Evolutionary conservation across 1,140 invertebrate genomes (phyloP).

Genomic region (Caenorhabditis inopinata): DNA sequence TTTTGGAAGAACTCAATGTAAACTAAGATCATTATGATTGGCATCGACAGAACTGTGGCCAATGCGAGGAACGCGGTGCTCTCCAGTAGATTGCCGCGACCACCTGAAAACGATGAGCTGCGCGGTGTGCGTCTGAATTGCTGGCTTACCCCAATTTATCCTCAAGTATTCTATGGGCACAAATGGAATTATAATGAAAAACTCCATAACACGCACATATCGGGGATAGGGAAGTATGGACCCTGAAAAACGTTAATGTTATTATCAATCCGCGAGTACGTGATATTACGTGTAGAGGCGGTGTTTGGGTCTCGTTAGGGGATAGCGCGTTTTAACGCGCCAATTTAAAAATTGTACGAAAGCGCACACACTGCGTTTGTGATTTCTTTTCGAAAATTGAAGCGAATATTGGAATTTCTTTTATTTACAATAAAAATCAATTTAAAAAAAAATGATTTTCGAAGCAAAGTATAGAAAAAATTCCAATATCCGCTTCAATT

Average conservation of each 20-base stretch:
- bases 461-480: no score
- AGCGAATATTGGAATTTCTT: no score
- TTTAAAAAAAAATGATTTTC: no score
- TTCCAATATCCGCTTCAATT: no score
- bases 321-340: no score
- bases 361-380: no score
- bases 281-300: no score
- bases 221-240: neutral
- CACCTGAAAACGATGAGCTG: neutral
- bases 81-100: slow-evolving; percentile 10
- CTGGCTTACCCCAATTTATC: neutral
- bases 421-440: no score
- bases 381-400: no score
- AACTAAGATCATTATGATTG: neutral
- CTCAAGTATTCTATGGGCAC: neutral
- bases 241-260: neutral
- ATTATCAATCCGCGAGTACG: no score
- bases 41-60: neutral
- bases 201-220: slow-evolving; percentile 27
- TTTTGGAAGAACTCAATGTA: slow-evolving; percentile 1
- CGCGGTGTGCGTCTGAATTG: neutral
- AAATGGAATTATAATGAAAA: neutral
- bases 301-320: no score
- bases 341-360: no score
- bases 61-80: neutral